Conservation (phyloP, 2,113 vertebrate species). For the Ictidomys tridecemlineatus region DNA sequence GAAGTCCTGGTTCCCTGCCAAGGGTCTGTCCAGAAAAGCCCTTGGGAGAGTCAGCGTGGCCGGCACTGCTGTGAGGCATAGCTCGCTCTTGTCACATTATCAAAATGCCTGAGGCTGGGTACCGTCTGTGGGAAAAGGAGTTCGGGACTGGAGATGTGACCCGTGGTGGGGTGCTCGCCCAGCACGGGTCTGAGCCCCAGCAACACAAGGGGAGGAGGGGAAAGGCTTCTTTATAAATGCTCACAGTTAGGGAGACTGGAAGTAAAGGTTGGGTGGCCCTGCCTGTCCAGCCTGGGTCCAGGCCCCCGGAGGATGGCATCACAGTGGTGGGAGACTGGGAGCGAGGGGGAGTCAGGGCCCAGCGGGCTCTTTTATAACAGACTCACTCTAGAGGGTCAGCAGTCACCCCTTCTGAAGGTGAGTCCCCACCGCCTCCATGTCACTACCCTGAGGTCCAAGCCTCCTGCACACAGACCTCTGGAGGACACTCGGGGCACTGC, state of each 20-base stretch:
- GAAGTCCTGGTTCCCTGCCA: no score
- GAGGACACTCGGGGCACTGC: not conserved
- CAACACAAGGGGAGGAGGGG: not conserved
- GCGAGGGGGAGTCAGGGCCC: not conserved
- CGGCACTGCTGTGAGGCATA: no score
- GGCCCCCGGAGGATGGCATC: not conserved
- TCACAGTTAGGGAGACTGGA: not conserved
- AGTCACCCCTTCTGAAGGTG: not conserved
- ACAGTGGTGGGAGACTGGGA: not conserved
- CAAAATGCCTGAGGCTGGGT: not conserved
- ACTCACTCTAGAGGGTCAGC: not conserved
- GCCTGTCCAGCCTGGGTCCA: no score
- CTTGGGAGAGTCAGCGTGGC: rapidly evolving
- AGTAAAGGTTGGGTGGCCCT: not conserved
- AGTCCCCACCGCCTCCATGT: not conserved
- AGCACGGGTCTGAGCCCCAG: not conserved
- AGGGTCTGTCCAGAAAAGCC: not conserved
- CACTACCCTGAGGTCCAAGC: not conserved
- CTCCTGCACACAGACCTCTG: not conserved
- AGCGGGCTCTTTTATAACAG: no score
- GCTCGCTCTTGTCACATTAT: not conserved
- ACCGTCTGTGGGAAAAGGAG: not conserved
- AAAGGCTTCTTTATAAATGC: not conserved
- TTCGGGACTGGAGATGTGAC: not conserved
- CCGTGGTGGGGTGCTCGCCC: no score